These are phyloP conservation scores for Pinna nobilis DNA, from an alignment of 1,140 invertebrate species.

Conservation along the genomic window DNA sequence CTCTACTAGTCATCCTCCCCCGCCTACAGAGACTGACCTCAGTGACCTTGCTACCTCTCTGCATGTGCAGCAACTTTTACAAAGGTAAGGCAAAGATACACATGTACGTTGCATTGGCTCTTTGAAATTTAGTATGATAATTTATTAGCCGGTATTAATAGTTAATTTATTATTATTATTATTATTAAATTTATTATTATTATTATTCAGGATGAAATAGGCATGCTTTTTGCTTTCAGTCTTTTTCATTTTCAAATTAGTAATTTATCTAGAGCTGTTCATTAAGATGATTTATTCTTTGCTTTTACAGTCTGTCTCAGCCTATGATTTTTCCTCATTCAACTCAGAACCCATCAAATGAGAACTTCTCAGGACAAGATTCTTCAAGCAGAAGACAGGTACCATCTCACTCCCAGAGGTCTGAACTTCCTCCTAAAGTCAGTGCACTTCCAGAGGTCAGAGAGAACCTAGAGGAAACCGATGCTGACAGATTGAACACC, in stretches of 20 bases:
- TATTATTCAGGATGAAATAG: no score
- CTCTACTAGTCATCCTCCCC: no score
- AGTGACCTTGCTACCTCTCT: slow-evolving; percentile 30
- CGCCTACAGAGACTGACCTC: no score
- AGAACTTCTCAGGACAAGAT: neutral
- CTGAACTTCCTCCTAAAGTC: neutral
- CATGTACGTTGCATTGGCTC: neutral
- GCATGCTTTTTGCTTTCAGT: no score
- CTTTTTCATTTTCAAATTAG: no score
- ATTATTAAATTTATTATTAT: no score
- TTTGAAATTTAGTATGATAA: neutral
- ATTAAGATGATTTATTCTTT: neutral
- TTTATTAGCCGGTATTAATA: neutral
- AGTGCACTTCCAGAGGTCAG: neutral
- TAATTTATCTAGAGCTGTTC: neutral
- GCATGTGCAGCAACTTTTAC: slow-evolving; percentile 42
- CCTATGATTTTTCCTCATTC: slow-evolving; percentile 17
- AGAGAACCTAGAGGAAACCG: neutral
- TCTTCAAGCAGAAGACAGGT: neutral
- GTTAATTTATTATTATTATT: no score
- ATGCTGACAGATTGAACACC: neutral
- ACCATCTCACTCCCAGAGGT: neutral
- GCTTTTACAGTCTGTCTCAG: slow-evolving; percentile 24
- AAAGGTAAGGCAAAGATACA: slow-evolving; percentile 13
- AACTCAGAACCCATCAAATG: neutral